These are phyloP conservation scores for Drosophila emarginata DNA, from an alignment of 2,888 invertebrate species.

Conservation along the genomic window DNA sequence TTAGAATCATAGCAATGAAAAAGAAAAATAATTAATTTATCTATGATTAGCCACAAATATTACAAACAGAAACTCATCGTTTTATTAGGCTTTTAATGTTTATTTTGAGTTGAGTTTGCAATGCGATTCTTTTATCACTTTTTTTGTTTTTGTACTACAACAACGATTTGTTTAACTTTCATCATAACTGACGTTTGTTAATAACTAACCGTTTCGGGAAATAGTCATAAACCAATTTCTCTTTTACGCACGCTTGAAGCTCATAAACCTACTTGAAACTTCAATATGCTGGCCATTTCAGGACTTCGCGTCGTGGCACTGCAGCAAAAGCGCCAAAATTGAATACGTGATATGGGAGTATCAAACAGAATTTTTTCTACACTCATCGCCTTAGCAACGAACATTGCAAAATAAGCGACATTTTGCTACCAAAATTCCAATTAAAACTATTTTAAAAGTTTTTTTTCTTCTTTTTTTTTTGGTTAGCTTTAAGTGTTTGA, in stretches of 20 bases:
- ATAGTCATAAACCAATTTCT: neutral
- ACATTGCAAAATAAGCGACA: conserved; percentile 64
- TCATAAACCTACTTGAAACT: conserved; percentile 43
- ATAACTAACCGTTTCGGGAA: neutral
- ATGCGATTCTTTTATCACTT: neutral
- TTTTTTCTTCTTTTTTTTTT: conserved; percentile 13
- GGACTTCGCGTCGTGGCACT: conserved; percentile 20
- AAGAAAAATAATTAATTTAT: too few species aligned
- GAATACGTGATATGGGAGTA: conserved; percentile 29
- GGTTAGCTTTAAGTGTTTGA: conserved; percentile 58
- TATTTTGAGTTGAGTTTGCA: neutral
- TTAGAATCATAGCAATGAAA: too few species aligned
- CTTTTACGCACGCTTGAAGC: neutral
- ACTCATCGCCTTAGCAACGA: conserved; percentile 17
- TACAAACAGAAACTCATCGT: too few species aligned
- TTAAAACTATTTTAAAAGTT: conserved; percentile 50
- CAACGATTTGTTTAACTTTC: neutral
- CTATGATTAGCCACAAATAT: too few species aligned
- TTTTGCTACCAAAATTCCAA: conserved; percentile 71
- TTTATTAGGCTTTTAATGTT: too few species aligned
- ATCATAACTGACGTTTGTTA: neutral
- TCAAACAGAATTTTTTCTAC: conserved; percentile 26
- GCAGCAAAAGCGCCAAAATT: conserved; percentile 24
- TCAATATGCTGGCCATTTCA: conserved; percentile 44
- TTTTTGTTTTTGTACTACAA: neutral